Conservation (phyloP, 2,113 vertebrate species). For the Garra rufa region DNA sequence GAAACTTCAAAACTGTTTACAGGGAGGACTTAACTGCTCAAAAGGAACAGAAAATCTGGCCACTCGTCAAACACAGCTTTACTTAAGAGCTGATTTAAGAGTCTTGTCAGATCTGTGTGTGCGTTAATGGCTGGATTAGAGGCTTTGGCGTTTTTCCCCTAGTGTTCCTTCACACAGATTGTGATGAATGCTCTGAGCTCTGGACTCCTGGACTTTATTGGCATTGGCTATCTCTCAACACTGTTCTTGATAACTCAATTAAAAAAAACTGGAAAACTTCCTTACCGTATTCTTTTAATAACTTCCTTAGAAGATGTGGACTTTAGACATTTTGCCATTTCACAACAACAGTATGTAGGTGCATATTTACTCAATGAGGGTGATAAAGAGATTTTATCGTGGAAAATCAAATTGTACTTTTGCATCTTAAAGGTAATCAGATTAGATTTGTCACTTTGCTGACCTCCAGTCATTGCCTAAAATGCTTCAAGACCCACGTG, state of each 20-base stretch:
- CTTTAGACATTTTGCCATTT: neutral
- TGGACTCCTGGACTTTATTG: conserved; percentile 9
- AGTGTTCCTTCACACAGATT: neutral
- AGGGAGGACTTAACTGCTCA: neutral
- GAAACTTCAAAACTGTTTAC: no score
- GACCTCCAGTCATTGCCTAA: conserved; percentile 2
- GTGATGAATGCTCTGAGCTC: neutral
- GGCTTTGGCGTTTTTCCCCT: neutral
- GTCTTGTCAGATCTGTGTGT: neutral
- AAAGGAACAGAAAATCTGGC: neutral
- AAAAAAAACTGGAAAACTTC: neutral
- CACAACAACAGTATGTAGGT: neutral
- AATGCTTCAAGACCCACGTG: neutral
- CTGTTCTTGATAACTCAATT: conserved; percentile 1
- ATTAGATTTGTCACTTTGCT: neutral
- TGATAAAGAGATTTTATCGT: neutral
- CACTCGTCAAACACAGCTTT: neutral
- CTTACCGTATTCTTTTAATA: neutral
- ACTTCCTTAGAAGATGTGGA: neutral
- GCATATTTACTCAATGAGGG: neutral
- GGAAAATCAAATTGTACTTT: neutral
- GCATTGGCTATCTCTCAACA: conserved; percentile 4
- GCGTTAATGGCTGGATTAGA: conserved; percentile 7
- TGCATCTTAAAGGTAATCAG: neutral
- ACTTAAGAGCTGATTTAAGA: neutral